Conservation (phyloP, 64 coral and sea anemone genomes). For the Pocillopora verrucosa region DNA sequence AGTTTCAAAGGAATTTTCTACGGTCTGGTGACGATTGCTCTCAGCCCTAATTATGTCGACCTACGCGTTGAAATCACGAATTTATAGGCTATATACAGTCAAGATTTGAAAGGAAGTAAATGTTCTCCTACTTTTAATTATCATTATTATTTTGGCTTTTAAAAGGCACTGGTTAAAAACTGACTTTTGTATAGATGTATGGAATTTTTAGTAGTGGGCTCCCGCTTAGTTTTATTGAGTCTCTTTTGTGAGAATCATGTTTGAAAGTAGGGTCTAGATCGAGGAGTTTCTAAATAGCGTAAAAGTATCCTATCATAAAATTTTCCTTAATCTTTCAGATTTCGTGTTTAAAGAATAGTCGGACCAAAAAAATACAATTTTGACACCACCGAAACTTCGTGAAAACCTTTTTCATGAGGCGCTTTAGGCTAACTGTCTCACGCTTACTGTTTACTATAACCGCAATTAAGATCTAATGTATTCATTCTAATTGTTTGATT, state of each 20-base stretch:
- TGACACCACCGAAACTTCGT: background rate
- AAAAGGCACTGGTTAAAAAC: too few species aligned
- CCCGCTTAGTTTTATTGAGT: too few species aligned
- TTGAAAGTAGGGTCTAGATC: too few species aligned
- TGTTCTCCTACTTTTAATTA: too few species aligned
- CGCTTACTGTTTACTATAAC: background rate
- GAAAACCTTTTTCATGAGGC: background rate
- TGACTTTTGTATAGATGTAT: too few species aligned
- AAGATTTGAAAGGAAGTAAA: background rate
- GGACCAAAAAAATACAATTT: background rate
- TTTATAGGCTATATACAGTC: background rate
- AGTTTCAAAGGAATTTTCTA: background rate
- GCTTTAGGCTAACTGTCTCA: background rate
- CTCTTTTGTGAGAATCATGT: too few species aligned
- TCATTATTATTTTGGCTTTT: too few species aligned
- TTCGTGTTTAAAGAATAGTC: too few species aligned
- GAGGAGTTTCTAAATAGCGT: too few species aligned
- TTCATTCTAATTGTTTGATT: background rate
- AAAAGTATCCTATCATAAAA: too few species aligned
- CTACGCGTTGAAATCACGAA: background rate
- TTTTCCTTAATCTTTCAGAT: too few species aligned
- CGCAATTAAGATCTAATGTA: background rate
- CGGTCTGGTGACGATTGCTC: background rate
- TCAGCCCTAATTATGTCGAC: background rate
- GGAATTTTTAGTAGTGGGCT: too few species aligned